Base-by-base conservation (phyloP, 2,888 invertebrate species). In the Ligdia adustata region DNA sequence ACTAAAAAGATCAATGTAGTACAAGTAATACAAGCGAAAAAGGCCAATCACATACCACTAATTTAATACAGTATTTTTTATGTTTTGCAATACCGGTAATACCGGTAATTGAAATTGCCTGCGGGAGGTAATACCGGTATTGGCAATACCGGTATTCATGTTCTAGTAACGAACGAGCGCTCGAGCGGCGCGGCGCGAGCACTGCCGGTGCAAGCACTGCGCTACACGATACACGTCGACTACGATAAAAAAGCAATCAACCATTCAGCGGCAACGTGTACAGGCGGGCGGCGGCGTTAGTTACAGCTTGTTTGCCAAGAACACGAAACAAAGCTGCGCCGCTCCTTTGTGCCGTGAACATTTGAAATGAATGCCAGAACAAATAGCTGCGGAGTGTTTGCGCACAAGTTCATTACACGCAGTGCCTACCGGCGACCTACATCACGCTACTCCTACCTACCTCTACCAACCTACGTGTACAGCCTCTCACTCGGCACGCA, bases 261-360 rank as follows among this genome's bases (percentile, higher is more conserved):
- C 20, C 48, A 38, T 40, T 34, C 44, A 20, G 24, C 27, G n/a
- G n/a, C n/a, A n/a, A n/a, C n/a, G n/a, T n/a, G n/a, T n/a, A n/a
- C n/a, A n/a, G n/a, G n/a, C n/a, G n/a, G 24, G 38, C 15, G 15
- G 14, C 11, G 9, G 33, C 46, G 40, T 35, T 47, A 49, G 43
- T 48, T 50, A 38, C 32, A 29, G 43, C 32, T 48, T 54, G 52
- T 57, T 52, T 49, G 43, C 31, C 22, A 41, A 47, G 43, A 54
- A 57, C 22, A 41, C 44, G 43, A 54, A 57, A 57, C 57, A 54
- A 54, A 54, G 53, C 44, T 26, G 24, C 34, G 18, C 28, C 41
- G 34, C 31, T 33, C 62, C 59, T 60, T 60, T 62, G 60, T 54
- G 53, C 57, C 54, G 49, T 44, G 44, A 60, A 59, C 60, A 53